These are phyloP conservation scores for Heliconius erato DNA, from an alignment of 2,888 invertebrate genomes.

Conservation along the genomic window DNA sequence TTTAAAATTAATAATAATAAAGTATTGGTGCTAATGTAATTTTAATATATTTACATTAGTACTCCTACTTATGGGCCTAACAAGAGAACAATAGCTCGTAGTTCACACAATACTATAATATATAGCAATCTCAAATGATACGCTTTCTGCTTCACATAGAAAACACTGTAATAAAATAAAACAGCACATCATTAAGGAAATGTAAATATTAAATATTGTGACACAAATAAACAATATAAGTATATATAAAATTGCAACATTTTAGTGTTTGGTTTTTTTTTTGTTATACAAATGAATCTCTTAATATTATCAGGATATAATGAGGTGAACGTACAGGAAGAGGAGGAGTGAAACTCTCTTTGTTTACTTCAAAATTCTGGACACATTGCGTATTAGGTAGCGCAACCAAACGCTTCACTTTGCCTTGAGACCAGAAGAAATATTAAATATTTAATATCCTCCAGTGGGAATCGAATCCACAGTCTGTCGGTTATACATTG, in stretches of 20 bases:
- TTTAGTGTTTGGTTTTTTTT: background rate
- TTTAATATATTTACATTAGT: too few species aligned
- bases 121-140: slow-evolving; percentile 43
- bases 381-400: too few species aligned
- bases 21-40: too few species aligned
- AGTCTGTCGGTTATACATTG: too few species aligned
- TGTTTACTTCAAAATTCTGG: background rate
- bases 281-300: background rate
- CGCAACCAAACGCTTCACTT: too few species aligned
- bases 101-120: slow-evolving; percentile 32
- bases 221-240: too few species aligned
- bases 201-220: background rate
- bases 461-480: too few species aligned
- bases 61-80: too few species aligned
- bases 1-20: too few species aligned
- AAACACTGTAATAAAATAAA: slow-evolving; percentile 9
- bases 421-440: too few species aligned
- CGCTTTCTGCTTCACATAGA: slow-evolving; percentile 51
- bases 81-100: background rate
- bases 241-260: background rate
- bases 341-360: background rate
- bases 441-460: too few species aligned
- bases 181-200: slow-evolving; percentile 4
- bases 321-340: too few species aligned
- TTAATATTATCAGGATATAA: background rate